Conservation (phyloP, 2,797 vertebrate species). For the Microchirus variegatus region DNA sequence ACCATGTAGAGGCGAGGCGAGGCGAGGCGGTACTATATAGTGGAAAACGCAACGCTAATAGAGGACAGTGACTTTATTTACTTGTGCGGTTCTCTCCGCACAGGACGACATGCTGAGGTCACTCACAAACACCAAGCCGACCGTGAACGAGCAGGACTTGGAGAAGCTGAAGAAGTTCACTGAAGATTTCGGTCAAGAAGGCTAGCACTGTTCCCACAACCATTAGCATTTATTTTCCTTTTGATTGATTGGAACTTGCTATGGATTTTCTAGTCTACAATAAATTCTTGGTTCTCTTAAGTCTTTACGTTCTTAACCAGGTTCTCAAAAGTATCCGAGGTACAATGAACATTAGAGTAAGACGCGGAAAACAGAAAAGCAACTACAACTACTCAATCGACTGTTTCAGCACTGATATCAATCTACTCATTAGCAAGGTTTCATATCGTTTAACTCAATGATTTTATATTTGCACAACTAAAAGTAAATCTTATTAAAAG, state of each 20-base stretch:
- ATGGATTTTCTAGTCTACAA: not conserved
- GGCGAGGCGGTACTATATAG: too few relatives aligned
- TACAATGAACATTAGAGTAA: not conserved
- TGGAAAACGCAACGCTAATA: too few relatives aligned
- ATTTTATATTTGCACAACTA: not conserved
- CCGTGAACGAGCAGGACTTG: slow-evolving; percentile 94
- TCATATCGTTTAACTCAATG: not conserved
- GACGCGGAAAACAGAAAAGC: not conserved
- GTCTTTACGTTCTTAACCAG: too few relatives aligned
- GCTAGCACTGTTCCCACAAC: slow-evolving; percentile 69
- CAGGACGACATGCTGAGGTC: slow-evolving; percentile 92
- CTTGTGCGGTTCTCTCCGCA: slow-evolving; percentile 1
- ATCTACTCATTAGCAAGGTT: slow-evolving; percentile 1
- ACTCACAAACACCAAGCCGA: slow-evolving; percentile 87
- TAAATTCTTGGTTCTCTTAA: too few relatives aligned
- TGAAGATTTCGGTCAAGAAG: slow-evolving; percentile 96
- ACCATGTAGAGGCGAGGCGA: too few relatives aligned
- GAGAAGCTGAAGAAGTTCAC: slow-evolving; percentile 93
- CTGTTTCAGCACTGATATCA: slow-evolving; percentile 3
- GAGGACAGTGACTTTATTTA: not conserved
- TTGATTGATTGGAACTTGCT: not conserved
- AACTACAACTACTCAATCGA: not conserved
- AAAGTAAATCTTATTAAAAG: slow-evolving; percentile 5
- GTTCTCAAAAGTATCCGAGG: too few relatives aligned
- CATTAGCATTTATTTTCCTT: not conserved